phyloP scores from a whole-genome alignment of 2,888 invertebrate species.

The Drosophila birchii region DNA sequence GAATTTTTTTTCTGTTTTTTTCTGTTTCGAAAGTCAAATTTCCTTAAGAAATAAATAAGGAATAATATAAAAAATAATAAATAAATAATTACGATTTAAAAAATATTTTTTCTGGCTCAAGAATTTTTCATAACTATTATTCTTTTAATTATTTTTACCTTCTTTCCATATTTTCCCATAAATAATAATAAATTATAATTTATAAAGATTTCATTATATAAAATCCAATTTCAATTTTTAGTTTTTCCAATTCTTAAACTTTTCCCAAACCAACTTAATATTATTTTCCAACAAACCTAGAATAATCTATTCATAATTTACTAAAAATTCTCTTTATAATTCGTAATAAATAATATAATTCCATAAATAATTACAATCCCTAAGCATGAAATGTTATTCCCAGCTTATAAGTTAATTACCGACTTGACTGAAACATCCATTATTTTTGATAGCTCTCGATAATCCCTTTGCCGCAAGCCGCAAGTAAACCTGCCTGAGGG shows the following conservation, averaged over 20 bases:
- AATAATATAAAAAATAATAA: no score
- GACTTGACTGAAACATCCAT: neutral
- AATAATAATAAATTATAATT: no score
- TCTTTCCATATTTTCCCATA: neutral
- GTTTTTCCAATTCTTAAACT: neutral
- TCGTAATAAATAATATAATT: neutral
- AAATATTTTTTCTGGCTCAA: neutral
- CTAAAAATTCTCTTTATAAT: no score
- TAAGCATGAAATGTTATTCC: neutral
- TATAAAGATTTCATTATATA: neutral
- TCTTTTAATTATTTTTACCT: neutral
- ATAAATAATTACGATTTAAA: neutral
- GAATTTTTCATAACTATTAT: neutral
- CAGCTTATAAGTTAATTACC: conserved; percentile 10
- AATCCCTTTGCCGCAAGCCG: conserved; percentile 2
- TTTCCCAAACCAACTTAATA: neutral
- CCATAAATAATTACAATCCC: neutral
- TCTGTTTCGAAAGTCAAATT: no score
- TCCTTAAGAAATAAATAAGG: no score
- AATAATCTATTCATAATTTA: neutral
- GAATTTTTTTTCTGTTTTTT: no score
- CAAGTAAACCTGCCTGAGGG: neutral
- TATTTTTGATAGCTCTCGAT: conserved; percentile 14
- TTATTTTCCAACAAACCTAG: neutral
- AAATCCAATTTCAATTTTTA: neutral